Evolutionary conservation across 2,797 vertebrate species (phyloP).

Genomic region (Merluccius polli): DNA sequence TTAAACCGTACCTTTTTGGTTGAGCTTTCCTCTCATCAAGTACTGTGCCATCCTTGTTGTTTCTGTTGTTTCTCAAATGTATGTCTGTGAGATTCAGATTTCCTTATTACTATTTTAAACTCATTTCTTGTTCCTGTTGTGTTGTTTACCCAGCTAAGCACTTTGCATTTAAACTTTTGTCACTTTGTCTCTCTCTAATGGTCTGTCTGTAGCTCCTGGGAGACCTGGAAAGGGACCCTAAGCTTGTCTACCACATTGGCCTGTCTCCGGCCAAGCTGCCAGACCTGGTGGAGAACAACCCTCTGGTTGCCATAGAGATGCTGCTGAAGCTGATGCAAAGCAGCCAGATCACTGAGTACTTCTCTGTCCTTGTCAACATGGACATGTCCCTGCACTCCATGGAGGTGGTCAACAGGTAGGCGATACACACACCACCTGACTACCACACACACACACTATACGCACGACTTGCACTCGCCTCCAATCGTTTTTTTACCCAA

Average conservation of each 20-base stretch:
- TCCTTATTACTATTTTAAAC: no score
- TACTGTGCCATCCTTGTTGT: no score
- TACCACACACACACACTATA: not conserved
- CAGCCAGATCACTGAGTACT: conserved; percentile 98
- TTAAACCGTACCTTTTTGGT: conserved; percentile 1
- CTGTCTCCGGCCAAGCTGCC: conserved; percentile 93
- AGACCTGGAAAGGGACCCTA: conserved; percentile 94
- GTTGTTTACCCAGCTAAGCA: not conserved
- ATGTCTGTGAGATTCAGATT: no score
- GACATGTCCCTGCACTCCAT: conserved; percentile 99
- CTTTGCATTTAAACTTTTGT: not conserved
- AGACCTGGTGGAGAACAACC: conserved; percentile 98
- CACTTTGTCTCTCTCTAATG: not conserved
- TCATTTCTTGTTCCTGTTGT: no score
- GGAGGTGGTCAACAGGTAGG: conserved; percentile 97
- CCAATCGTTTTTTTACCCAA: no score
- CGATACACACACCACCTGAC: not conserved
- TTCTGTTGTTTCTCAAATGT: not conserved
- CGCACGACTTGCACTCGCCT: not conserved
- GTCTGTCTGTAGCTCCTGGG: conserved; percentile 80
- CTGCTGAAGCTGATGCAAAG: conserved; percentile 98
- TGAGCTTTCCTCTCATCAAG: not conserved
- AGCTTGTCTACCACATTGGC: conserved; percentile 96
- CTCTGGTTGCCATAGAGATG: conserved; percentile 98
- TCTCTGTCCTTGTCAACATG: conserved; percentile 98